Evolutionary conservation across 2,888 invertebrate species (phyloP), one percentile per base, ranked within the genome.

Genomic region (Ectobius pallidus): DNA sequence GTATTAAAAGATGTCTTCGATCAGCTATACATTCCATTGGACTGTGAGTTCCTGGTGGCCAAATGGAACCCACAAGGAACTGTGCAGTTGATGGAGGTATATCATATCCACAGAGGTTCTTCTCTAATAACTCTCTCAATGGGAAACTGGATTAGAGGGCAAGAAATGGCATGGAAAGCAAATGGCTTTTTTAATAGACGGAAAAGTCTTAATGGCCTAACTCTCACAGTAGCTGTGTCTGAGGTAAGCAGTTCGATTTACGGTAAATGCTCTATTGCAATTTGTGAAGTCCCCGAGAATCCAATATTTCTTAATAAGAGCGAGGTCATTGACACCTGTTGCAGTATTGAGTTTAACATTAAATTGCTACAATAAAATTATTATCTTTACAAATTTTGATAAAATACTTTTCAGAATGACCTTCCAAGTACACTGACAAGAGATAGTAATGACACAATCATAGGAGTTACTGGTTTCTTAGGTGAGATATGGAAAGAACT

Each of bases 31-130:
- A 58, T 58, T 30, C 58, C 58, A 14, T 25, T 58, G 16, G 58
- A 58, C 30, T 58, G 27, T 30, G 58, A 58, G 22, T 58, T 58
- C 18, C 30, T 58, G 30, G 58, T 58, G 30, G 58, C 58, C n/a
- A 2, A n/a, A 4, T 30, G 16, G 14, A 2, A 3, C 4, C 22
- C 14, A 7, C 7, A 30, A n/a, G 58, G 58, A n/a, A 30, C 7
- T n/a, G 18, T 58, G 16, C n/a, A 58, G 16, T 1, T 58, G 4
- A 58, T 16, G 27, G 58, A 58, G n/a, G 30, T 58, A 2, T 58
- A 58, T 16, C 58, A 30, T n/a, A 58, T 58, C 30, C n/a, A 14
- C 16, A n/a, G 2, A 9, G 3, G 4, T 6, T 58, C n/a, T 30
- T 3, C 30, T 58, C 30, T 58, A 25, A n/a, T n/a, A 58, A 9